Evolutionary conservation across 1,140 invertebrate species (phyloP).

Genomic region (Harpegnathos saltator): DNA sequence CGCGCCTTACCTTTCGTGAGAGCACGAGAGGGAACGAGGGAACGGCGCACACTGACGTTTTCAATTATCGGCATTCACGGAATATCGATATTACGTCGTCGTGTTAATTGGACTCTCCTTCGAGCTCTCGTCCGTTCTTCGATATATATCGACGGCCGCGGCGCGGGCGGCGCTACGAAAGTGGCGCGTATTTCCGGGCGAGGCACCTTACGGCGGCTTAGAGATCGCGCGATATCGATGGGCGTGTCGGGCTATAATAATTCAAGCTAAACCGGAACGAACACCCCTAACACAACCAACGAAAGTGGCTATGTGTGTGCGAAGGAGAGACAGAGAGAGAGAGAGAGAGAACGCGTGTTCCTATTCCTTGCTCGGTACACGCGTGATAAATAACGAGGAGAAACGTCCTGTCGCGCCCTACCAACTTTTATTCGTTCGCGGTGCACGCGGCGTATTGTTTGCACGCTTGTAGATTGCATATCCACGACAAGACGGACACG

Average conservation of each 20-base stretch:
- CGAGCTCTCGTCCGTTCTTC: constrained; percentile 42
- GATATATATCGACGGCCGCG: constrained; percentile 2
- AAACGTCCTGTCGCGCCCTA: constrained; percentile 45
- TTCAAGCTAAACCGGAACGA: constrained; percentile 59
- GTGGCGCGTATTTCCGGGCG: constrained; percentile 26
- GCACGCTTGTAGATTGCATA: constrained; percentile 38
- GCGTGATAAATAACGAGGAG: constrained; percentile 67
- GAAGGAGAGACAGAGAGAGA: too few relatives aligned
- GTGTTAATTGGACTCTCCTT: constrained; percentile 47
- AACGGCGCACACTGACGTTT: constrained; percentile 9
- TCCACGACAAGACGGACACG: constrained; percentile 45
- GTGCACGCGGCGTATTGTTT: constrained; percentile 52
- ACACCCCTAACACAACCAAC: constrained; percentile 31
- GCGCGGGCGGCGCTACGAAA: constrained; percentile 42
- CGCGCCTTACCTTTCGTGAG: too few relatives aligned
- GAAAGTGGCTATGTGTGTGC: constrained; percentile 43
- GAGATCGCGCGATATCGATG: constrained; percentile 56
- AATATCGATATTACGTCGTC: constrained; percentile 41
- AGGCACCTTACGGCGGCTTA: constrained; percentile 37
- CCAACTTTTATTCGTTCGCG: constrained; percentile 35
- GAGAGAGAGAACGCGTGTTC: constrained; percentile 18
- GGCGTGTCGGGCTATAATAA: constrained; percentile 65
- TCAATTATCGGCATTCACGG: constrained; percentile 42
- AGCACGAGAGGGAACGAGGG: too few relatives aligned
- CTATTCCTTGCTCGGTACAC: constrained; percentile 20